Evolutionary conservation across 1,140 invertebrate species (phyloP), one percentile per base, ranked within the genome.

Genomic region (Brachionus plicatilis): DNA sequence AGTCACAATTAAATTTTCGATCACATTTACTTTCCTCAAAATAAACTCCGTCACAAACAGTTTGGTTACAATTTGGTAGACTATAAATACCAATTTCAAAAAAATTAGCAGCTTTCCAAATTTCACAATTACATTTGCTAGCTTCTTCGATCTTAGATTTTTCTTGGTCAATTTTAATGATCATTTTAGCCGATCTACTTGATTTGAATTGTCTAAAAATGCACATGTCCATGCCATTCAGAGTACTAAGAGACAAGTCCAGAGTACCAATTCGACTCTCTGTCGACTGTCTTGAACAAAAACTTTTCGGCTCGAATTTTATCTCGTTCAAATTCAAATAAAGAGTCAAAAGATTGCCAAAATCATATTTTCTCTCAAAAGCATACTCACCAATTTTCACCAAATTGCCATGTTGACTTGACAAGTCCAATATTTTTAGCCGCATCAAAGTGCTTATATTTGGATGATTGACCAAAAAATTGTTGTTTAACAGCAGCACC

Each of bases 381-480:
- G 78, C 24, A 80, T 56, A 80, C 17, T 80, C 56, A 33, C 20
- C 9, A n/a, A 80, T 80, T 50, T 56, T 14, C 17, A 29, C 47
- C 17, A 80, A 41, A 14, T 80, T 41, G 8, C 78, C 78, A 80
- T 60, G 60, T 56, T 80, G 78, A 56, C 56, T 80, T n/a, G 78
- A 80, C 6, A 80, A 80, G 24, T 80, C 78, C 8, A 80, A 12
- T 53, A 80, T 53, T 12, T 53, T 33, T 1, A 80, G 50, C 12
- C 37, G 53, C 11, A n/a, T 12, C 20, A 65, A 29, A 65, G 5
- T 27, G 9, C 14, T 41, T 17, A 80, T 60, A 17, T 80, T 53
- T 33, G 78, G 78, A 17, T 20, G 17, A 14, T n/a, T 33, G 0
- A 20, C 20, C 17, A 80, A 56, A 41, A 17, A 80, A 27, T 80